Conservation (phyloP, 2,888 invertebrate species). For the Strigamia transsilvanica region DNA sequence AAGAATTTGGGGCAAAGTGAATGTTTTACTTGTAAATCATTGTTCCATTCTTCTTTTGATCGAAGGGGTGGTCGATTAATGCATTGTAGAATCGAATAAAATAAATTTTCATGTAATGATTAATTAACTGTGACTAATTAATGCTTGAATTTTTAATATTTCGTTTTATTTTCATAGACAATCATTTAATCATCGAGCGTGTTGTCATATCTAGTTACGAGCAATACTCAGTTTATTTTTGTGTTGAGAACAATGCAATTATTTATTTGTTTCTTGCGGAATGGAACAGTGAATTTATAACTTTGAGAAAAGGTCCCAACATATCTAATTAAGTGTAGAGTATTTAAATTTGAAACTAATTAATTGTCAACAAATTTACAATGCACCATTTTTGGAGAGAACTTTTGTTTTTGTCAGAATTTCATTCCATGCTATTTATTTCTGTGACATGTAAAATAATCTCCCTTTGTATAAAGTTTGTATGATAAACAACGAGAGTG, state of each 20-base stretch:
- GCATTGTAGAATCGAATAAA: not conserved
- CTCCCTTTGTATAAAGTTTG: constrained; percentile 46
- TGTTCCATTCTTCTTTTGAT: constrained; percentile 34
- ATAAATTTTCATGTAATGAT: not conserved
- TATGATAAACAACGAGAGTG: constrained; percentile 43
- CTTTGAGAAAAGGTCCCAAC: constrained; percentile 20
- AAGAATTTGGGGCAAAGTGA: constrained; percentile 19
- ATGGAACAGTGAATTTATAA: constrained; percentile 8
- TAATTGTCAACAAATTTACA: constrained; percentile 36
- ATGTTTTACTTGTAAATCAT: not conserved
- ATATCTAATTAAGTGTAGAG: constrained; percentile 28
- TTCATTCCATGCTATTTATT: constrained; percentile 48
- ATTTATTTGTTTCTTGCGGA: constrained; percentile 1
- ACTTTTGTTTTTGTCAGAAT: constrained; percentile 12
- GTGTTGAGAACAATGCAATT: not conserved
- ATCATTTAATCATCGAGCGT: not conserved
- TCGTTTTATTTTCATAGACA: constrained; percentile 4
- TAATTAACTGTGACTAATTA: not conserved
- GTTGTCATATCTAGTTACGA: not conserved
- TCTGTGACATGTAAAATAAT: constrained; percentile 47
- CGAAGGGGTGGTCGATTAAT: not conserved
- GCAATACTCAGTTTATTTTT: not conserved
- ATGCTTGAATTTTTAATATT: not conserved
- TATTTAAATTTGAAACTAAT: constrained; percentile 32
- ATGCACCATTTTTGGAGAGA: constrained; percentile 37